phyloP scores from a whole-genome alignment of 2,888 invertebrate species.

The Augochlorella aurata region DNA sequence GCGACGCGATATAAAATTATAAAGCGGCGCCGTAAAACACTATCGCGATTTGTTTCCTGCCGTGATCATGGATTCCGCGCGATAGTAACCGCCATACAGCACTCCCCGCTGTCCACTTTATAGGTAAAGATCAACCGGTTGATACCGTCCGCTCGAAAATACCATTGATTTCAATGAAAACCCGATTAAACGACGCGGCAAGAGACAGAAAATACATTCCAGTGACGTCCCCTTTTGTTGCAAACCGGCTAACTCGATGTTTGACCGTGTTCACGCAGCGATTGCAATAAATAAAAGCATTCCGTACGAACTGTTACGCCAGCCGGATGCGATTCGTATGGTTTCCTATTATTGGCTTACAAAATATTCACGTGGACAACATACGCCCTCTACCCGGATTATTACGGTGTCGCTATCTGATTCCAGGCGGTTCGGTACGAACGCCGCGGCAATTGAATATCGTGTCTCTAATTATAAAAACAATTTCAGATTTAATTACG shows the following conservation, averaged over 20 bases:
- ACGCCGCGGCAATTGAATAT: slow-evolving; percentile 13
- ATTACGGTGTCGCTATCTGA: slow-evolving; percentile 33
- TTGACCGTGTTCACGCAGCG: slow-evolving; percentile 26
- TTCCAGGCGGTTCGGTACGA: slow-evolving; percentile 10
- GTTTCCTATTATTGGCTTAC: slow-evolving; percentile 41
- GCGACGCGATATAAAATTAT: not conserved
- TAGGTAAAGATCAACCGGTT: slow-evolving; percentile 2
- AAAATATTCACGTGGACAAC: slow-evolving; percentile 30
- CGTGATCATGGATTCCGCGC: not conserved
- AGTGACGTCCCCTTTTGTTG: not conserved
- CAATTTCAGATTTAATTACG: slow-evolving; percentile 33
- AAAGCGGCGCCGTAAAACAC: not conserved
- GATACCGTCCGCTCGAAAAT: slow-evolving; percentile 1
- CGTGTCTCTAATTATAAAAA: slow-evolving; percentile 42
- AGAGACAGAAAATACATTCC: not conserved
- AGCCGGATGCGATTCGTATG: slow-evolving; percentile 8
- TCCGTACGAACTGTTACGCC: slow-evolving; percentile 17
- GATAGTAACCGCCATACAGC: not conserved
- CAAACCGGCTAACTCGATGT: slow-evolving; percentile 21
- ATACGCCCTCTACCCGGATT: slow-evolving; percentile 16
- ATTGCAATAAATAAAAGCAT: slow-evolving; percentile 42
- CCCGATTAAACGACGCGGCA: slow-evolving; percentile 23
- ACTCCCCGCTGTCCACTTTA: not conserved
- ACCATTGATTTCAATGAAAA: slow-evolving; percentile 13
- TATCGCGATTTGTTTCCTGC: not conserved